Evolutionary conservation across 2,888 invertebrate genomes (phyloP).

Genomic region (Byasa hedistus): DNA sequence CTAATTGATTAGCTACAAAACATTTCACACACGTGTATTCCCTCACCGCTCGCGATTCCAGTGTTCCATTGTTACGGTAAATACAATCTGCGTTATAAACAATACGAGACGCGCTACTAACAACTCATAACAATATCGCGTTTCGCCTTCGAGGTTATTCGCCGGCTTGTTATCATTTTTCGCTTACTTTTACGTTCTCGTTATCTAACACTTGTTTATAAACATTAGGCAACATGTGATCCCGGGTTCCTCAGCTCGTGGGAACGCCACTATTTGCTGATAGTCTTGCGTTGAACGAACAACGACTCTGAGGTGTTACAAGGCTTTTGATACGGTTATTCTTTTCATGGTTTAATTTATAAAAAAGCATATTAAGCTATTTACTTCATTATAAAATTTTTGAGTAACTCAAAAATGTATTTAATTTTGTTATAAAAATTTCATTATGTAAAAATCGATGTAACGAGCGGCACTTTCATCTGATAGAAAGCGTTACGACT

Average conservation of each 20-base stretch:
- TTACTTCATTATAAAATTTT: too few relatives aligned
- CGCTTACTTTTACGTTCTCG: constrained; percentile 27
- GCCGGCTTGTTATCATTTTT: constrained; percentile 29
- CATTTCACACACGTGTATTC: constrained; percentile 7
- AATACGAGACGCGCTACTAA: constrained; percentile 14
- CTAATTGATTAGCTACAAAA: not conserved
- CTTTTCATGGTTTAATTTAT: too few relatives aligned
- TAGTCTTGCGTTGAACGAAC: constrained; percentile 2
- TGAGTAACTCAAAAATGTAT: too few relatives aligned
- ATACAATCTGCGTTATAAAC: constrained; percentile 17
- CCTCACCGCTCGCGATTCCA: constrained; percentile 9
- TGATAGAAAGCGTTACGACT: too few relatives aligned
- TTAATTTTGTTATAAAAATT: too few relatives aligned
- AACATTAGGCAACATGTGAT: constrained; percentile 25
- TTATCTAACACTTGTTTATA: constrained; percentile 31
- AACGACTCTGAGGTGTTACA: constrained; percentile 4
- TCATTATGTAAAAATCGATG: too few relatives aligned
- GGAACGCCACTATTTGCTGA: constrained; percentile 19
- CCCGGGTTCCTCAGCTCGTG: constrained; percentile 21
- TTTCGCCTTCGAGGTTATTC: constrained; percentile 27
- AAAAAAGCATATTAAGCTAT: too few relatives aligned
- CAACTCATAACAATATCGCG: constrained; percentile 30
- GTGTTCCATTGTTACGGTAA: constrained; percentile 19
- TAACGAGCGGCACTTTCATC: too few relatives aligned
- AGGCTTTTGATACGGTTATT: not conserved